Conservation (phyloP, 1,140 invertebrate species). For the Eriocheir sinensis region DNA sequence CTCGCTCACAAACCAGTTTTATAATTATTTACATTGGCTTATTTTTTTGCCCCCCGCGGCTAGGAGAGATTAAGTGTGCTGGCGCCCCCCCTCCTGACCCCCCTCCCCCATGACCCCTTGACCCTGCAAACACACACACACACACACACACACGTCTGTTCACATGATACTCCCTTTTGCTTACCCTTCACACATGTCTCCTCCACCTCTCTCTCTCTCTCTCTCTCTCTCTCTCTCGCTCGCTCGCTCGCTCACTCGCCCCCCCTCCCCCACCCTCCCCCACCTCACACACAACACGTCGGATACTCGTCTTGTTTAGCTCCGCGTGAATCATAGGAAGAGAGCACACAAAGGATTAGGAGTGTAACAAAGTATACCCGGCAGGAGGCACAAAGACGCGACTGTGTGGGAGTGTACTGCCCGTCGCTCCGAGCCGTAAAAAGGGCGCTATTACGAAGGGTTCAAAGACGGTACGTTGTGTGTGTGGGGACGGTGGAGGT, state of each 20-base stretch:
- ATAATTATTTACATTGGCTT: conserved; percentile 26
- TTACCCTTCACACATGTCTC: background rate
- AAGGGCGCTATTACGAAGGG: background rate
- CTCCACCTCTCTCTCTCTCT: background rate
- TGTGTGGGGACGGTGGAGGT: no score
- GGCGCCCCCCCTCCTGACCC: background rate
- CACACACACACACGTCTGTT: background rate
- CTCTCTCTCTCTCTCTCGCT: no score
- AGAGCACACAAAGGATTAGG: background rate
- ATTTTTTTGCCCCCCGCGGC: conserved; percentile 19
- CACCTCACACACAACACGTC: no score
- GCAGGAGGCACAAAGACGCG: background rate
- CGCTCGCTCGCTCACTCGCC: background rate
- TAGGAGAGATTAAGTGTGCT: background rate
- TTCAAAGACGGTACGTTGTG: background rate
- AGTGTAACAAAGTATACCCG: background rate
- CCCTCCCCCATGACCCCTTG: background rate
- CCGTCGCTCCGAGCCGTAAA: background rate
- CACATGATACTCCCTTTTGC: conserved; percentile 9
- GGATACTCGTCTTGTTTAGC: background rate
- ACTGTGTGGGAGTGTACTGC: background rate
- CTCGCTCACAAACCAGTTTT: conserved; percentile 15
- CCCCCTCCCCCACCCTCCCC: background rate
- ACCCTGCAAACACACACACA: background rate
- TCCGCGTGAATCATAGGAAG: background rate